Evolutionary conservation across 1,140 invertebrate genomes (phyloP), one percentile per base, ranked within the genome.

Genomic region (Aphaenogaster rudis): DNA sequence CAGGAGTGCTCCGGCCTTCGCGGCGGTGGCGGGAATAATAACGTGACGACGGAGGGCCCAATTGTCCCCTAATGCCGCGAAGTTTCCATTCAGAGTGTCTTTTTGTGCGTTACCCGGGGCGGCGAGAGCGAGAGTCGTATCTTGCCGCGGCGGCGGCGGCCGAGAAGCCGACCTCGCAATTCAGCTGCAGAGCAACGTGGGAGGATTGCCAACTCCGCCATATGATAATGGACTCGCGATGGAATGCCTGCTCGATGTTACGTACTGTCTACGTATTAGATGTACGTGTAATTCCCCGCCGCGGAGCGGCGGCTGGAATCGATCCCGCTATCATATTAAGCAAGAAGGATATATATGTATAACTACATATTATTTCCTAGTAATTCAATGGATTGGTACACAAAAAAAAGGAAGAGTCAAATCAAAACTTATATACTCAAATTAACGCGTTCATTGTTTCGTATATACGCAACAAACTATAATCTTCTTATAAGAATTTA

Each of bases 21-120:
- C 74, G 80, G 57, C 85, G 85, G 76, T 77, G 85, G 88, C 88
- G 91, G 90, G 90, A 91, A 91, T 91, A 91, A 91, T 91, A 91
- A 91, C 90, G 90, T 91, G 90, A 91, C 90, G 88, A 91, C 88
- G 88, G 90, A 89, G 85, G 57, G 88, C 90, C 90, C 90, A 91
- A 91, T 91, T 91, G 90, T 91, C 90, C 90, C 88, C 90, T 91
- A 91, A 91, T 91, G 90, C 90, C 90, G 90, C 90, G 90, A 91
- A 91, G 90, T 91, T 91, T 91, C 90, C 87, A 91, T 91, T 91
- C 90, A 91, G 90, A 89, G 76, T 88, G 91, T 91, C 90, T 91
- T 91, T 91, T 91, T 91, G 90, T 91, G 78, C 90, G 88, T 91
- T 91, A 88, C 90, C 88, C 71, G 90, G 84, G 89, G 87, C 80